Conservation (phyloP, 2,797 vertebrate genomes). For the Trachops cirrhosus region DNA sequence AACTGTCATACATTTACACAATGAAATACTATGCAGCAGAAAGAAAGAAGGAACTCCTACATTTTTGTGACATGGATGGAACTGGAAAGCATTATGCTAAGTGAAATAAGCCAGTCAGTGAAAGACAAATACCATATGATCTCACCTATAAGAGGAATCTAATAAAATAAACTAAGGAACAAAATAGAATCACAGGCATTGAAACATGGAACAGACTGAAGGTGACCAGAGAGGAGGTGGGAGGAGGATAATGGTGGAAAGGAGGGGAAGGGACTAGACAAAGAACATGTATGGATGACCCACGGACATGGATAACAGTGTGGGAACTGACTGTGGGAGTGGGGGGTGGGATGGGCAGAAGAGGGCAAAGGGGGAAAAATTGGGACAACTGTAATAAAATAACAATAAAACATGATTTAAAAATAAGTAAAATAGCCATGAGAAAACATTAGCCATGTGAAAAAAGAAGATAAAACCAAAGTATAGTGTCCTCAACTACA, state of each 20-base stretch:
- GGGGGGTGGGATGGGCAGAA: neutral
- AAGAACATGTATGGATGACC: neutral
- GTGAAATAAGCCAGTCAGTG: neutral
- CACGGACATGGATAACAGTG: neutral
- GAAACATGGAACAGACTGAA: neutral
- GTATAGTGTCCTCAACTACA: neutral
- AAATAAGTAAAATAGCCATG: neutral
- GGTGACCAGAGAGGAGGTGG: neutral
- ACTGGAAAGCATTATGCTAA: neutral
- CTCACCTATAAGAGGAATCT: neutral
- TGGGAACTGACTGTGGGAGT: neutral
- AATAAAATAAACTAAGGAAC: neutral
- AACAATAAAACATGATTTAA: neutral
- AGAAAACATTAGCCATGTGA: slow-evolving; percentile 1
- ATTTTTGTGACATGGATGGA: neutral
- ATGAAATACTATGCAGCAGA: neutral
- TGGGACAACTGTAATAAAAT: neutral
- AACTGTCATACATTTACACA: neutral
- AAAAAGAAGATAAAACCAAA: neutral
- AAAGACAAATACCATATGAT: neutral
- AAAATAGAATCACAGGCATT: neutral
- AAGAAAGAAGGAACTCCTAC: neutral
- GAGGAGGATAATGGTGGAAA: neutral
- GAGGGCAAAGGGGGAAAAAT: neutral
- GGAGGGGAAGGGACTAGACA: neutral